phyloP scores from a whole-genome alignment of 2,888 invertebrate species.

The Hyposoter didymator region DNA sequence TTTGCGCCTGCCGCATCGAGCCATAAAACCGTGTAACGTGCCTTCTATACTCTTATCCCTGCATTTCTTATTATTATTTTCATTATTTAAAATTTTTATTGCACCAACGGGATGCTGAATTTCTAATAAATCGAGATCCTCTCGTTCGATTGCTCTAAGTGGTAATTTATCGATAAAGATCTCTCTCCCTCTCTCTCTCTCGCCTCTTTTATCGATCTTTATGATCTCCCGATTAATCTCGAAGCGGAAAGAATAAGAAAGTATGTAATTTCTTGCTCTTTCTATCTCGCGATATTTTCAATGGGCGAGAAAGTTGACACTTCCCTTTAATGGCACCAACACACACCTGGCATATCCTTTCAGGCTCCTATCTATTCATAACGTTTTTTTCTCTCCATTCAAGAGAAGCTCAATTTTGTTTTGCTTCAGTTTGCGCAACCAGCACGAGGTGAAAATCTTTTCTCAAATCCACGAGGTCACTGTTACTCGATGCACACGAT shows the following conservation, averaged over 20 bases:
- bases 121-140: constrained; percentile 1
- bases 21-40: constrained; percentile 37
- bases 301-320: constrained; percentile 10
- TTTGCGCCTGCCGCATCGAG: constrained; percentile 30
- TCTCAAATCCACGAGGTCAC: neutral
- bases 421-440: neutral
- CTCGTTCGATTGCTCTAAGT: neutral
- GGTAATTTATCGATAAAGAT: constrained; percentile 47
- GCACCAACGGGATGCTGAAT: neutral
- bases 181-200: neutral
- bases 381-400: neutral
- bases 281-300: neutral
- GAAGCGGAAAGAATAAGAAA: neutral
- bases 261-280: neutral
- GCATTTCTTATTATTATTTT: neutral
- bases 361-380: neutral
- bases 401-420: neutral
- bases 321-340: neutral
- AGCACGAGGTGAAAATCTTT: constrained; percentile 1
- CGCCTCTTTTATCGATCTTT: constrained; percentile 18
- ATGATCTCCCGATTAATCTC: neutral
- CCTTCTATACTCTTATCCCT: neutral
- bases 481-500: neutral
- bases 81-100: neutral
- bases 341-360: constrained; percentile 8